Evolutionary conservation across 2,888 invertebrate genomes (phyloP).

Genomic region (Troglohyphantes excavatus): DNA sequence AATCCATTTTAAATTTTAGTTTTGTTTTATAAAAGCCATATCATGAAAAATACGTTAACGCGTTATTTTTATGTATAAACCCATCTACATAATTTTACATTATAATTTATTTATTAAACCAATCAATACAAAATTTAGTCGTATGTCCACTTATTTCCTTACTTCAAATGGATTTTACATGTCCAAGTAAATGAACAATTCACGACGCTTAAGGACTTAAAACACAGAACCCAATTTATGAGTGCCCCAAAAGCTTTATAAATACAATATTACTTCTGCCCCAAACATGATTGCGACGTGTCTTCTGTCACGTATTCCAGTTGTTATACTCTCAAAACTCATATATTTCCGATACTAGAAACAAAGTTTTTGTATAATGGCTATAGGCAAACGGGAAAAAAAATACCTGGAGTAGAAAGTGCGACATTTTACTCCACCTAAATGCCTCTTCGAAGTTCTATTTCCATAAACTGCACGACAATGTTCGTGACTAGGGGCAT

Average conservation of each 20-base stretch:
- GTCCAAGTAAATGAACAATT: no score
- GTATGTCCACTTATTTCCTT: no score
- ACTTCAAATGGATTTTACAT: no score
- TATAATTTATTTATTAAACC: no score
- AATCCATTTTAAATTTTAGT: no score
- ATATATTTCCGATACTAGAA: slow-evolving; percentile 4
- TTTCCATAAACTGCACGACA: slow-evolving; percentile 33
- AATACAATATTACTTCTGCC: slow-evolving; percentile 8
- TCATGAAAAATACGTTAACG: no score
- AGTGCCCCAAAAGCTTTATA: neutral
- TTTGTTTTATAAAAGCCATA: no score
- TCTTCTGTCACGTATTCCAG: slow-evolving; percentile 3
- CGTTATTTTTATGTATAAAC: no score
- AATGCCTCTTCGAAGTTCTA: slow-evolving; percentile 54
- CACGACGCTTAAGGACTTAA: no score
- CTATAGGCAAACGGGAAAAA: neutral
- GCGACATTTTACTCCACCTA: slow-evolving; percentile 41
- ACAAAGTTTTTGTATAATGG: slow-evolving; percentile 5
- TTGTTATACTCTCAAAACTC: neutral
- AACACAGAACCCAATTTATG: no score
- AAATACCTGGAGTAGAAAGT: neutral
- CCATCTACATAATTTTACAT: no score
- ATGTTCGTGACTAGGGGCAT: slow-evolving; percentile 49
- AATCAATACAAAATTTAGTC: no score
- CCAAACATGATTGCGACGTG: slow-evolving; percentile 4